Evolutionary conservation across 2,888 invertebrate species (phyloP).

Genomic region (Gryllus longicercus): DNA sequence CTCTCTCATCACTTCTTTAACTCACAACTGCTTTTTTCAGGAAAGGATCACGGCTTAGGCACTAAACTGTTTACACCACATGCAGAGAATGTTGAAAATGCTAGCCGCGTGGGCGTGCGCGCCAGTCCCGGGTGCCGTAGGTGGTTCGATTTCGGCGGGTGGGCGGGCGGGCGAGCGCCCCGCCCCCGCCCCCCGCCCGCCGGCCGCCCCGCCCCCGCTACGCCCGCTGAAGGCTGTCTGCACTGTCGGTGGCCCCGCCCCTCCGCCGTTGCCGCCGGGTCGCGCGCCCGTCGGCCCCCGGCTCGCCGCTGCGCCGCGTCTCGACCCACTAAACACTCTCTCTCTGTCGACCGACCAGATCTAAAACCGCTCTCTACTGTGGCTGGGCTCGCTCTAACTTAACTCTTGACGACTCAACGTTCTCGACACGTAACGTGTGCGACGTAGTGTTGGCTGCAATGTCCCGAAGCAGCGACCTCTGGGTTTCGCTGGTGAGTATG

Average conservation of each 20-base stretch:
- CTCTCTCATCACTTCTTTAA: conserved; percentile 12
- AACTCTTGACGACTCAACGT: neutral
- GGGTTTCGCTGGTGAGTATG: too few relatives aligned
- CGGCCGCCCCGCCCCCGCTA: conserved; percentile 8
- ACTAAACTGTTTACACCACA: conserved; percentile 17
- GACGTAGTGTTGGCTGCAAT: neutral
- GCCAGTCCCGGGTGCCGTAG: neutral
- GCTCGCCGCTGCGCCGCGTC: neutral
- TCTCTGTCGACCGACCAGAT: neutral
- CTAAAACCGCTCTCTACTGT: neutral
- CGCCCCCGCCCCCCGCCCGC: neutral
- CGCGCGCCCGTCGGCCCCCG: neutral
- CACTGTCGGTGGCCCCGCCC: neutral
- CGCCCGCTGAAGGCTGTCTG: neutral
- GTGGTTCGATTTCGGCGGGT: neutral
- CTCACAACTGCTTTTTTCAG: conserved; percentile 28
- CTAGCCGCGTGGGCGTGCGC: neutral
- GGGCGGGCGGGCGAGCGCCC: neutral
- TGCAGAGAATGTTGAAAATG: conserved; percentile 17
- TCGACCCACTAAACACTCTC: neutral
- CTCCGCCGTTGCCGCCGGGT: neutral
- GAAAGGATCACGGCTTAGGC: conserved; percentile 19
- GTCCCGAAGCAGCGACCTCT: too few relatives aligned
- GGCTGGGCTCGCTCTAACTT: neutral
- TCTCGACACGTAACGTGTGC: neutral